phyloP scores from a whole-genome alignment of 2,888 invertebrate species.

The Meliscaeva auricollis region DNA sequence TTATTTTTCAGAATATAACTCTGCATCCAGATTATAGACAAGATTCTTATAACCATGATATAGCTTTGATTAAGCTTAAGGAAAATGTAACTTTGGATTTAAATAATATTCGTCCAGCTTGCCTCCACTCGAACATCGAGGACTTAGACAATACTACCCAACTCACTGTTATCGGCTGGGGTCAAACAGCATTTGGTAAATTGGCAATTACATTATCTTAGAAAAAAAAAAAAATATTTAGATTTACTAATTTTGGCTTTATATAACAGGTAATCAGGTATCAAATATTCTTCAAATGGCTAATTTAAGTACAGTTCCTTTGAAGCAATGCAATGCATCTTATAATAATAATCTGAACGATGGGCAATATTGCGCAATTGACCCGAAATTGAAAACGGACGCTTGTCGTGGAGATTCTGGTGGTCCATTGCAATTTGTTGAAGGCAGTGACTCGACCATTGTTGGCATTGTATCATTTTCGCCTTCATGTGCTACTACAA shows the following conservation, averaged over 20 bases:
- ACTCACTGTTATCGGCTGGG: slow-evolving; percentile 81
- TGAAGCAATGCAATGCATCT: slow-evolving; percentile 67
- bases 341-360: slow-evolving; percentile 60
- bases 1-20: slow-evolving; percentile 75
- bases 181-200: slow-evolving; percentile 66
- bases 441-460: slow-evolving; percentile 46
- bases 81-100: slow-evolving; percentile 64
- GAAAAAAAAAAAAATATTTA: too few species aligned
- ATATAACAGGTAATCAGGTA: slow-evolving; percentile 65
- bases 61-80: slow-evolving; percentile 79
- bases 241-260: too few species aligned
- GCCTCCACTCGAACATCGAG: slow-evolving; percentile 77
- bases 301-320: slow-evolving; percentile 73
- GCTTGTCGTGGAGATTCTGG: slow-evolving; percentile 78
- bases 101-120: slow-evolving; percentile 78
- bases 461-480: slow-evolving; percentile 79
- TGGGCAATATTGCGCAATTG: slow-evolving; percentile 78
- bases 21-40: slow-evolving; percentile 79
- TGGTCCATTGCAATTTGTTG: slow-evolving; percentile 77
- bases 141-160: slow-evolving; percentile 77
- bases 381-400: slow-evolving; percentile 72
- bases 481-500: slow-evolving; percentile 69
- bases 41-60: slow-evolving; percentile 79
- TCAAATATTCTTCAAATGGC: slow-evolving; percentile 76
- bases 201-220: neutral